Percentiles rank a stretch among this genome's conserved stretches.
These are phyloP conservation scores for Proisotoma minuta DNA, from an alignment of 2,888 invertebrate genomes.

Conservation along the genomic window DNA sequence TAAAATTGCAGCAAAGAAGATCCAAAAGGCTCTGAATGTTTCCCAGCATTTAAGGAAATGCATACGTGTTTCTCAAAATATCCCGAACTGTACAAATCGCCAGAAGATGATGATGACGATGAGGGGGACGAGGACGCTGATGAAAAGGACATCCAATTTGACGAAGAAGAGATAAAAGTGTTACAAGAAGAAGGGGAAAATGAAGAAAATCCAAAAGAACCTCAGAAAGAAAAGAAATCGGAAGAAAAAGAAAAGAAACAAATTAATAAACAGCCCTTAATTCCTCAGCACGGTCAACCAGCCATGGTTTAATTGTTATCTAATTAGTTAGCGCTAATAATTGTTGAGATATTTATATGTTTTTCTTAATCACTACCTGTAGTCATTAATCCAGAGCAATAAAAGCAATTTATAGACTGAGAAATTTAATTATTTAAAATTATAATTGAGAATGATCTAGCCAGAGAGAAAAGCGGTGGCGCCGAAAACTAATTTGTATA, in stretches of 20 bases:
- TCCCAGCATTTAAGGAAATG: conserved; percentile 83
- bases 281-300: conserved; percentile 20
- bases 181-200: conserved; percentile 30
- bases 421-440: too few relatives aligned
- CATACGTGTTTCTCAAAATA: conserved; percentile 82
- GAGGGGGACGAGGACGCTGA: conserved; percentile 61
- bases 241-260: conserved; percentile 25
- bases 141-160: conserved; percentile 41
- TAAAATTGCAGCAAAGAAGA: conserved; percentile 60
- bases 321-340: too few relatives aligned
- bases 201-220: conserved; percentile 1
- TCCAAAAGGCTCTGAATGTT: conserved; percentile 89
- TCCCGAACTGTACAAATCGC: conserved; percentile 67
- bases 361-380: too few relatives aligned
- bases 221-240: conserved; percentile 12
- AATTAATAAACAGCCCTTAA: conserved; percentile 14
- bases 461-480: too few relatives aligned
- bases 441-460: too few relatives aligned
- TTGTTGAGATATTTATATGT: too few relatives aligned
- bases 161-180: conserved; percentile 46
- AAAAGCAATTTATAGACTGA: too few relatives aligned
- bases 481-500: too few relatives aligned
- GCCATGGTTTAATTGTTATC: conserved; percentile 34
- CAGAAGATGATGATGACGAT: conserved; percentile 57
- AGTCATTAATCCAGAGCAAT: too few relatives aligned